Base-by-base conservation (phyloP, 1,140 invertebrate genomes). In the Paraescarpia echinospica region DNA sequence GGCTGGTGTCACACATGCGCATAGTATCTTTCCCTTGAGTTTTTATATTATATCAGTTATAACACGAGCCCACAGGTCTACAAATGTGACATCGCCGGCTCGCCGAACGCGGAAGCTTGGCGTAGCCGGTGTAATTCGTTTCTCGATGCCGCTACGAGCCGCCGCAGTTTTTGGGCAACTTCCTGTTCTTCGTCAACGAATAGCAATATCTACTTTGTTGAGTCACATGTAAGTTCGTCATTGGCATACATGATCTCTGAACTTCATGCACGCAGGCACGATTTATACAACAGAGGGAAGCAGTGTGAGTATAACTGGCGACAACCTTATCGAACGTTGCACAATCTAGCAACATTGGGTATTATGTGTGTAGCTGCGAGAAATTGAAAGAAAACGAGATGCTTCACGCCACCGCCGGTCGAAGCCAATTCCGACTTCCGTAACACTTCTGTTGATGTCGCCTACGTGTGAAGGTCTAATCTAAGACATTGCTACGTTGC, bases 131-230 rank as follows among this genome's bases (percentile, higher is more conserved):
- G 59, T 77, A 77, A 77, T 77, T 6, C 59, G 8, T 77, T 77
- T 77, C 27, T 77, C 4, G 59, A 77, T 77, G 22, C 59, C 59
- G 59, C 59, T 77, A 6, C 59, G 59, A 77, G 22, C 59, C 22
- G 59, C 59, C 59, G 59, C 18, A 77, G 27, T 77, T 31, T 4
- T 77, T 31, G 9, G 59, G 27, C 59, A 77, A 77, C 59, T 77
- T 77, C 59, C 59, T 77, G 59, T 77, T 77, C 59, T 77, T 77
- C 59, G 59, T 77, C 59, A 77, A 77, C 59, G n/a, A n/a, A n/a
- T n/a, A n/a, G n/a, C 27, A 77, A 31, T 4, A 77, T 77, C 59
- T 77, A 77, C 59, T 77, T 77, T 77, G 59, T 77, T 31, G 59
- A 77, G 59, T 77, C 59, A 77, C 59, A 77, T 31, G 59, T 77